A percentile compares a stretch with the other conserved stretches of the same genome.
Evolutionary conservation across 2,113 vertebrate genomes (phyloP).

Genomic region (Planiliza haematocheilus): DNA sequence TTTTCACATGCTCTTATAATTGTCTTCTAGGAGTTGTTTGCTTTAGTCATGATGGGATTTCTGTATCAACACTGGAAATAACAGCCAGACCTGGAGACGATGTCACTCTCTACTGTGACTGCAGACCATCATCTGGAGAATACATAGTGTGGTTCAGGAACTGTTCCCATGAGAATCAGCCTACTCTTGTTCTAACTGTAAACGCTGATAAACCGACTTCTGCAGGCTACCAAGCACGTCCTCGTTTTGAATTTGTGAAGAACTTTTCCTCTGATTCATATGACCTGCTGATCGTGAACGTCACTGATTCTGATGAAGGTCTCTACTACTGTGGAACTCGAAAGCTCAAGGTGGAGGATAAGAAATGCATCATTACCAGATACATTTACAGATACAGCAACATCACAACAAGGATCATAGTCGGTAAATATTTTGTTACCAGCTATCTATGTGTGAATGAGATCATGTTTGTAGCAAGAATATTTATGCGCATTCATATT

Average conservation of each 20-base stretch:
- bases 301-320: conserved; percentile 40
- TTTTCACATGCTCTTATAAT: neutral
- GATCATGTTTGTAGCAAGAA: neutral
- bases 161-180: conserved; percentile 40
- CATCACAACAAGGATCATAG: neutral
- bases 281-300: conserved; percentile 26
- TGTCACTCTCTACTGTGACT: conserved; percentile 44
- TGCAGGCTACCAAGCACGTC: too few relatives aligned
- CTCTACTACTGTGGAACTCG: conserved; percentile 44
- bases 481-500: neutral
- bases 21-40: conserved; percentile 15
- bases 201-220: too few relatives aligned
- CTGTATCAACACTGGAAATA: conserved; percentile 18
- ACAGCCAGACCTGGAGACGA: conserved; percentile 40
- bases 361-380: fast-evolving
- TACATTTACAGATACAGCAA: neutral
- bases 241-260: neutral
- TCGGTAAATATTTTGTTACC: neutral
- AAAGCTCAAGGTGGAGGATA: fast-evolving
- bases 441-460: neutral
- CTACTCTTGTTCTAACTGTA: conserved; percentile 8
- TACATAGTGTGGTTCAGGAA: conserved; percentile 43
- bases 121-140: neutral
- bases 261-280: neutral
- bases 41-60: conserved; percentile 3